These are phyloP conservation scores for Beris morrisii DNA, from an alignment of 2,888 invertebrate genomes.

Conservation along the genomic window DNA sequence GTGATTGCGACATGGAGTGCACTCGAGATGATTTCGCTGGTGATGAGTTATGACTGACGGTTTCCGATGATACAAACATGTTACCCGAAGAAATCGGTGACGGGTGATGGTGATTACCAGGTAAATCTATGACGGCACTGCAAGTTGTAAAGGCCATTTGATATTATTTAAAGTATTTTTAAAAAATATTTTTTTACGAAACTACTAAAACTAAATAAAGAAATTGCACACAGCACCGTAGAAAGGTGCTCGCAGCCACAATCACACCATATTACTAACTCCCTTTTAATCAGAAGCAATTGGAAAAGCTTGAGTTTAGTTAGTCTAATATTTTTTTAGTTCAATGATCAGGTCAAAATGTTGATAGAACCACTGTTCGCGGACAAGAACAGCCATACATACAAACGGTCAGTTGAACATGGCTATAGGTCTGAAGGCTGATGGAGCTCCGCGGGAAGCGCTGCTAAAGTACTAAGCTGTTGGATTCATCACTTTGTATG, in stretches of 20 bases:
- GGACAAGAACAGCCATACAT: no score
- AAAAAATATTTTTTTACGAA: no score
- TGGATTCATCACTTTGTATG: constrained; percentile 18
- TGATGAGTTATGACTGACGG: constrained; percentile 68
- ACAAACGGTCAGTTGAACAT: no score
- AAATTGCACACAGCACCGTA: not conserved
- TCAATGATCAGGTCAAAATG: no score
- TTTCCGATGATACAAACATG: constrained; percentile 74
- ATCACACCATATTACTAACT: constrained; percentile 12
- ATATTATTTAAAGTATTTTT: constrained; percentile 4
- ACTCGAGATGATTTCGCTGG: constrained; percentile 58
- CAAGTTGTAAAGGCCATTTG: constrained; percentile 37
- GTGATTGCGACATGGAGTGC: constrained; percentile 50
- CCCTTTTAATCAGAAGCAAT: constrained; percentile 25
- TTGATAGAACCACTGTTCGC: no score
- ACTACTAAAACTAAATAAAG: no score
- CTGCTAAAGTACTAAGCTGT: no score
- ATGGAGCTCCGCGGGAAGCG: no score
- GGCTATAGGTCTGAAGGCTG: no score
- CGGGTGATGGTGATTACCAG: constrained; percentile 61
- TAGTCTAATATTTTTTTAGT: not conserved
- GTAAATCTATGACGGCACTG: constrained; percentile 42
- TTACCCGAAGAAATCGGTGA: constrained; percentile 75
- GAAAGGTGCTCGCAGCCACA: not conserved
- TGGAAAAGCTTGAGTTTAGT: constrained; percentile 9